Base-by-base conservation (phyloP, 2,113 vertebrate species). In the Pimephales promelas region DNA sequence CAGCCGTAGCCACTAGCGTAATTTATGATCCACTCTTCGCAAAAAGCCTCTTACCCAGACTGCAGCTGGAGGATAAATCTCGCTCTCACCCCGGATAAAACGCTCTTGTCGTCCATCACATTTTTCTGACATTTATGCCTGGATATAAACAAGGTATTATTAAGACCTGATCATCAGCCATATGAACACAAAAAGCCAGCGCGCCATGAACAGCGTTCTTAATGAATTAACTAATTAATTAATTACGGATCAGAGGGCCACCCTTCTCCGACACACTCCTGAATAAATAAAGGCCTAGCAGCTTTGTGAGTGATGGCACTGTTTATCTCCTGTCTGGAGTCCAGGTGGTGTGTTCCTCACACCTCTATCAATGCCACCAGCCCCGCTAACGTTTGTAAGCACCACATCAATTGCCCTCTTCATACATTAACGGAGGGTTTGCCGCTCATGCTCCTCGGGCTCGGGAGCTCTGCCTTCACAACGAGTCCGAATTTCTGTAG, bases 221-320 rank as follows among this genome's bases (percentile, higher is more conserved):
- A 82, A 89, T 73, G 88, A 89, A 85, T 82, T 82, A 86, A 85
- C 81, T 85, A 88, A 88, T 91, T 84, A 86, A 89, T 88, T 90
- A 89, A 90, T 89, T 87, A 89, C 88, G 82, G 73, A 43, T 86
- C 54, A 70, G 75, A 85, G 79, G 75, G 70, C 73, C 70, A n/a
- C 83, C 83, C 83, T 79, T 71, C 47, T 59, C 64, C 52, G 49
- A 72, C 75, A 72, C 61, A 61, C 71, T 83, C 54, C 49, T 61
- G 76, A 64, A 81, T 81, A 80, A 85, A 87, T 83, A 87, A 85
- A 83, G 75, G 40, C 82, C 70, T 52, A n/a, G 56, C 52, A 28
- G 71, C 71, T 72, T 22, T 26, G 14, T 57, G 83, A 54, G 70
- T 79, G 83, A 88, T 85, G 85, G 70, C 64, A 79, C 85, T 86